These are phyloP conservation scores for Urosaurus nigricauda DNA, from an alignment of 2,797 vertebrate species.

Conservation along the genomic window DNA sequence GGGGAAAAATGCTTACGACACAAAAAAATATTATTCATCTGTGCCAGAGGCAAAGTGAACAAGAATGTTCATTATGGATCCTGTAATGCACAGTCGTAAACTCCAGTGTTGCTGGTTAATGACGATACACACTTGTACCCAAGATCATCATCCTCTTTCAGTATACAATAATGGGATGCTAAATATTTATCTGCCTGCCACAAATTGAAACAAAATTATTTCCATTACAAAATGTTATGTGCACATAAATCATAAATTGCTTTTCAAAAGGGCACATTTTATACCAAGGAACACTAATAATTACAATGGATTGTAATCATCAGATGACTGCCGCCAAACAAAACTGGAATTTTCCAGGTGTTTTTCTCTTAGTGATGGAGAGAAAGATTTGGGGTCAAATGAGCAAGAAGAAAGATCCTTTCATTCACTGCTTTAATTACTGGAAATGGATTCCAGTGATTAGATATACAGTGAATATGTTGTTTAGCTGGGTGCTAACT, in stretches of 20 bases:
- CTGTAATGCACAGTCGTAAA: neutral
- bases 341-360: neutral
- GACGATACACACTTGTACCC: neutral
- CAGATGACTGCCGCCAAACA: neutral
- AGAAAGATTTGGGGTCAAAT: neutral
- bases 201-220: constrained; percentile 6
- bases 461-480: neutral
- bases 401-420: neutral
- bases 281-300: neutral
- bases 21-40: neutral
- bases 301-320: neutral
- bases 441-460: neutral
- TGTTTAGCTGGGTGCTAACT: neutral
- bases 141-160: neutral
- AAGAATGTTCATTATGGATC: constrained; percentile 4
- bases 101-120: neutral
- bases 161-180: constrained; percentile 1
- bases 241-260: neutral
- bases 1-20: neutral
- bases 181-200: constrained; percentile 13
- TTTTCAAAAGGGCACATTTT: neutral
- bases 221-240: neutral
- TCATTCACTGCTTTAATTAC: neutral
- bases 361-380: neutral
- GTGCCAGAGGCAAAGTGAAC: neutral